Percentiles rank a stretch among this genome's conserved stretches.
Conservation (phyloP, 2,888 invertebrate genomes). For the Tubulanus polymorphus region DNA sequence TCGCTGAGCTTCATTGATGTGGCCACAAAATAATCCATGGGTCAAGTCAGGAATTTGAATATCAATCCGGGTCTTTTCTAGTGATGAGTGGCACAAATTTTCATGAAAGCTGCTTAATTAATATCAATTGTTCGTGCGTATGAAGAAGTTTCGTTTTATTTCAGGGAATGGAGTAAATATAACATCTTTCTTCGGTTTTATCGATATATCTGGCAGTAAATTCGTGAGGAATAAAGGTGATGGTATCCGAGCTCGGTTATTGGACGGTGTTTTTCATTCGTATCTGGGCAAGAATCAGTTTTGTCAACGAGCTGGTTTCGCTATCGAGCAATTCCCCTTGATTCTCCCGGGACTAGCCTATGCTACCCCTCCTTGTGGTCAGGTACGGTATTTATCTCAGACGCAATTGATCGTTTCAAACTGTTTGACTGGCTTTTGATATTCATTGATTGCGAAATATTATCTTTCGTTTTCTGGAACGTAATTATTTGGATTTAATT, state of each 20-base stretch:
- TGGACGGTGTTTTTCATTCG: constrained; percentile 22
- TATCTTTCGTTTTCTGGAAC: background rate
- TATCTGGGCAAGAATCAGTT: constrained; percentile 32
- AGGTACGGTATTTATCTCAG: no score
- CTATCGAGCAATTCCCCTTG: background rate
- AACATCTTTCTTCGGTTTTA: constrained; percentile 43
- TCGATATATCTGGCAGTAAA: constrained; percentile 39
- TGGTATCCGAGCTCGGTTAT: constrained; percentile 42
- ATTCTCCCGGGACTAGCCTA: constrained; percentile 7
- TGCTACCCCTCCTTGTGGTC: background rate
- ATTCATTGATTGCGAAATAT: no score
- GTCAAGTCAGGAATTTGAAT: no score
- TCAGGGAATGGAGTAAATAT: constrained; percentile 49
- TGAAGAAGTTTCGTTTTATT: no score
- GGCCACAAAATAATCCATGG: no score
- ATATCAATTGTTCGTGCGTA: background rate
- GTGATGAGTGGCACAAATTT: no score
- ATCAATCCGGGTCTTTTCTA: no score
- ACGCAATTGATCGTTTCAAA: no score
- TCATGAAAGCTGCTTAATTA: background rate
- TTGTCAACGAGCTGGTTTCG: constrained; percentile 27
- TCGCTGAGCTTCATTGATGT: no score
- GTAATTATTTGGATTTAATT: background rate
- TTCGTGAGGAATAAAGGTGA: constrained; percentile 49
- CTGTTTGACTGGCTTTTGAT: no score